Base-by-base conservation (phyloP, 2,888 invertebrate genomes). In the Callosobruchus maculatus region DNA sequence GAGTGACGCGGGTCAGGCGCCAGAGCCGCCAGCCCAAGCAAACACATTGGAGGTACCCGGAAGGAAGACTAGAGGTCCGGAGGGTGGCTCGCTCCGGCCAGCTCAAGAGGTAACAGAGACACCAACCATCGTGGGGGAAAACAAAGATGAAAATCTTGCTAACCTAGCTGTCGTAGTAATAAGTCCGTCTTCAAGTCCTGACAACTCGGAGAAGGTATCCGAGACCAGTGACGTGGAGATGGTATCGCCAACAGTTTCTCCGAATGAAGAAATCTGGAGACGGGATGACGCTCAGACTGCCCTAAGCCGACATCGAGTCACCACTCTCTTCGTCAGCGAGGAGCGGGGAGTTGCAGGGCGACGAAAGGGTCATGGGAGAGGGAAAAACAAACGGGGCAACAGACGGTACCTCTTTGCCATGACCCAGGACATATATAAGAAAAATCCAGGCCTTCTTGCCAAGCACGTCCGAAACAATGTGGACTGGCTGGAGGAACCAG, bases 391-490 rank as follows among this genome's bases (percentile, higher is more conserved):
- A 18, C 7, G 49, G 20, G 73, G 21, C 26, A 22, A 26, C 66
- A 78, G 81, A 76, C 78, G 77, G 26, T 81, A 77, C 68, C 71
- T 77, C 0, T 84, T 81, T 66, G 82, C 84, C 0, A 73, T 82
- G 0, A 82, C 83, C 69, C 84, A 85, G 75, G 81, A 84, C 4
- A 69, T 85, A 0, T 84, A 72, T 13, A 78, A 78, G 70, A 80
- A 76, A 78, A 81, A 81, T 74, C 83, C 83, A 77, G 80, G 79
- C 69, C 31, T 80, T 71, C 74, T 84, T 75, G 76, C 83, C 67
- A 75, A 84, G 76, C 26, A 78, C 77, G 73, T 84, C 73, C 2
- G 83, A 76, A 20, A 78, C 71, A 73, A 79, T 72, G 70, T 76
- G 72, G 74, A 77, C 76, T 75, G 81, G 80, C 1, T 78, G 21